Evolutionary conservation across 2,113 vertebrate genomes (phyloP).

Genomic region (Naja naja): DNA sequence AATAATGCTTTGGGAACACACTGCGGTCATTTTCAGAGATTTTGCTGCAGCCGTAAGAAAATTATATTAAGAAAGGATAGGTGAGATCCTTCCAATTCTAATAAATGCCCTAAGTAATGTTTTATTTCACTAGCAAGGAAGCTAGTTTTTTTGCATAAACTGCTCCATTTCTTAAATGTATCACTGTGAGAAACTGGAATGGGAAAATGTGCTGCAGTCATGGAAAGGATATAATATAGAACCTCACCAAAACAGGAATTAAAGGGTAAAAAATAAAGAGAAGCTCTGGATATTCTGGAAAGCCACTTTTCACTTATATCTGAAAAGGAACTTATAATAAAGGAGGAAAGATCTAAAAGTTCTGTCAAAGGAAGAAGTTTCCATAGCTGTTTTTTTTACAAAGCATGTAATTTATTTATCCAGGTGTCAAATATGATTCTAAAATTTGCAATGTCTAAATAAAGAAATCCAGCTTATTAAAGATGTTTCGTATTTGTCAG

Average conservation of each 20-base stretch:
- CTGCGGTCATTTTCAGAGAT: slow-evolving; percentile 24
- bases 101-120: neutral
- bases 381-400: neutral
- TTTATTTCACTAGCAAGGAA: neutral
- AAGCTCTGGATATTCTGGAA: neutral
- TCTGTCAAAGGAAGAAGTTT: neutral
- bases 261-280: neutral
- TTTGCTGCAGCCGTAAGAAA: slow-evolving; percentile 19
- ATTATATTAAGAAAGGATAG: slow-evolving; percentile 11
- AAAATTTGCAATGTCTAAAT: neutral
- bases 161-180: neutral
- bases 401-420: neutral
- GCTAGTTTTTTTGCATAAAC: neutral
- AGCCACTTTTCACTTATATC: neutral
- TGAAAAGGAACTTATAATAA: neutral
- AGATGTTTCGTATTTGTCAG: neutral
- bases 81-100: neutral
- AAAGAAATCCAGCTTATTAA: neutral
- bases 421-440: neutral
- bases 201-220: neutral
- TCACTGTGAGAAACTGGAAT: neutral
- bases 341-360: neutral
- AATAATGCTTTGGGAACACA: slow-evolving; percentile 5
- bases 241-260: neutral
- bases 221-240: neutral